Evolutionary conservation across 2,888 invertebrate genomes (phyloP), one percentile per base, ranked within the genome.

Genomic region (Drosophila neoperkinsi): DNA sequence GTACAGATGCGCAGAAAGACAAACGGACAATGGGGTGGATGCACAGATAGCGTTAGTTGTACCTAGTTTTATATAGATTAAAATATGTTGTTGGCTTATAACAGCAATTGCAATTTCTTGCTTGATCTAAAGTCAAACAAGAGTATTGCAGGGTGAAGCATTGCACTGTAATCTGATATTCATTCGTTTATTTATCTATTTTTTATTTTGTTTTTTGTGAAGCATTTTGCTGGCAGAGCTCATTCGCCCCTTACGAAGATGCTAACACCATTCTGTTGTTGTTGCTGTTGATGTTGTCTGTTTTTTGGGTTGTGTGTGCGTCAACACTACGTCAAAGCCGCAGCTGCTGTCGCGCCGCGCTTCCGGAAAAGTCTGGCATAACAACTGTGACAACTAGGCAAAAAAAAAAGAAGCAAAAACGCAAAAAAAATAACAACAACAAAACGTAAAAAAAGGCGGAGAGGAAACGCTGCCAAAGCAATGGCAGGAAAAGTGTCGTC

Each of bases 341-440:
- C 84, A 79, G 84, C 85, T 85, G 82, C 73, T 84, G 91, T 86
- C 90, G 90, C 91, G 91, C 83, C 91, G 87, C 74, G 90, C 87
- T 90, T 90, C 90, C 90, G 90, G 90, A 91, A 90, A 87, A 91
- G 87, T 90, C 90, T 90, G 84, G 73, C 73, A 77, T 63, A 71
- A 79, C 84, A 82, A 83, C 71, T 73, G 62, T 73, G 74, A 79
- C 82, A 84, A 82, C 73, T 73, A 73, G 67, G 66, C 60, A 53
- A 53, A 57, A 60, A 67, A 52, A 21, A 30, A 38, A 57, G 56
- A 13, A 51, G 31, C 13, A 64, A 64, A 55, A 31, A 34, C 13
- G 4, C 25, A 33, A 59, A 58, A 36, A 53, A 55, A 36, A 4
- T 7, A 21, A 33, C 18, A 49, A 33, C 1, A 71, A 66, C 59